Conservation (phyloP, 2,113 vertebrate species). For the Typhlomys cinereus region DNA sequence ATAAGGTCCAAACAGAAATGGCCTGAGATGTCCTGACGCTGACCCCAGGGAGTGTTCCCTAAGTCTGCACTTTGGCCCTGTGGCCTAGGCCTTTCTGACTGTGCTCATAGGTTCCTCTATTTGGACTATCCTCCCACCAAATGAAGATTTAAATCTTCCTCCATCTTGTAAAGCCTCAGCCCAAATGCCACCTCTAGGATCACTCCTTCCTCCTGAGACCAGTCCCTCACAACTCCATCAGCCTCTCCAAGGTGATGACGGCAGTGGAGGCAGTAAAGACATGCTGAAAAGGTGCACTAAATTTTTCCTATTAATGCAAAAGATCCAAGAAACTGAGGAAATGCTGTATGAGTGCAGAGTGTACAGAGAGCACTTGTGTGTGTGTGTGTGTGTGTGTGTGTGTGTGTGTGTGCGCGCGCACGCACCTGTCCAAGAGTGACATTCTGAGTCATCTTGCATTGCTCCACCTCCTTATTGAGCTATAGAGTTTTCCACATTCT, state of each 20-base stretch:
- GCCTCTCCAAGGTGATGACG: background rate
- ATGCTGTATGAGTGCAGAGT: background rate
- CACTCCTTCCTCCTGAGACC: background rate
- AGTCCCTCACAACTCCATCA: background rate
- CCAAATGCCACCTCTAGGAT: background rate
- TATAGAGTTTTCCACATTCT: too few relatives aligned
- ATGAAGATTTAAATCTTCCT: conserved; percentile 1
- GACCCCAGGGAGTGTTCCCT: background rate
- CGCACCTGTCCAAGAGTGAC: too few relatives aligned
- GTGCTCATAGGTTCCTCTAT: conserved; percentile 2
- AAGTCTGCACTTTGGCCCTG: conserved; percentile 11
- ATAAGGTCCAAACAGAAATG: conserved; percentile 46
- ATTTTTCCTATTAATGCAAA: background rate
- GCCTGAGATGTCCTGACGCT: background rate
- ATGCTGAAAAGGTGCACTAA: conserved; percentile 16
- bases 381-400: too few relatives aligned
- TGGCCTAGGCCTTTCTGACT: background rate
- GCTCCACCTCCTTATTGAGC: too few relatives aligned
- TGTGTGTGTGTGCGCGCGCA: too few relatives aligned
- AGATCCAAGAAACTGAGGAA: background rate
- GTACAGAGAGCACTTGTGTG: too few relatives aligned
- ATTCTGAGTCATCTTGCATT: too few relatives aligned
- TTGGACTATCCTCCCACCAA: conserved; percentile 9
- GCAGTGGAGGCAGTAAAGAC: background rate
- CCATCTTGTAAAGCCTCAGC: background rate